Evolutionary conservation across 2,888 invertebrate genomes (phyloP).

Genomic region (Macaria liturata): DNA sequence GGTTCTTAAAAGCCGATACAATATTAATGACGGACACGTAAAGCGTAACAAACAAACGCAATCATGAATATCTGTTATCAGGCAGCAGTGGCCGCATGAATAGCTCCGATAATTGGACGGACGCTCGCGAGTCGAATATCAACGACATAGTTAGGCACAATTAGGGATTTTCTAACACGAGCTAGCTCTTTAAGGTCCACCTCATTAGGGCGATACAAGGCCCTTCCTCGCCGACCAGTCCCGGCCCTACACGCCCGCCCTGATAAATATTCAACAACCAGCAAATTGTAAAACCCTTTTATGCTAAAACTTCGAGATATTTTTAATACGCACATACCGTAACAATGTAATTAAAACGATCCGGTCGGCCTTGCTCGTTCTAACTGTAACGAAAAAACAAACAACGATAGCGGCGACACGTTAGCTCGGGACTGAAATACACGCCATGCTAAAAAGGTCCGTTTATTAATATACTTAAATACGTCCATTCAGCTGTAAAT

Average conservation of each 20-base stretch:
- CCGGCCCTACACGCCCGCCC: slow-evolving; percentile 48
- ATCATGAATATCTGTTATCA: slow-evolving; percentile 27
- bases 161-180: slow-evolving; percentile 73
- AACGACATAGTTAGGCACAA: slow-evolving; percentile 69
- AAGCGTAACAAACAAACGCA: not conserved
- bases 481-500: slow-evolving; percentile 55
- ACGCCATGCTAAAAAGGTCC: slow-evolving; percentile 47
- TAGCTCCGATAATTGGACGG: slow-evolving; percentile 60
- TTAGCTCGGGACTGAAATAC: slow-evolving; percentile 50
- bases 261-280: slow-evolving; percentile 72
- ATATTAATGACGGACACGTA: not conserved
- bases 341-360: slow-evolving; percentile 67
- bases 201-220: slow-evolving; percentile 72
- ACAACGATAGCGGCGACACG: slow-evolving; percentile 36
- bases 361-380: slow-evolving; percentile 52
- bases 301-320: slow-evolving; percentile 52
- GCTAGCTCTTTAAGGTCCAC: slow-evolving; percentile 62
- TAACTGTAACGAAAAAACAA: slow-evolving; percentile 55
- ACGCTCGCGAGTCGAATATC: slow-evolving; percentile 65
- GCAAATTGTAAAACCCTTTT: slow-evolving; percentile 65
- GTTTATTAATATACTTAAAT: slow-evolving; percentile 65
- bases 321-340: slow-evolving; percentile 60
- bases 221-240: slow-evolving; percentile 40
- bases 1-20: no score
- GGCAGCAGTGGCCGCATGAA: slow-evolving; percentile 41